Base-by-base conservation (phyloP, 2,113 vertebrate species). In the Coryphaenoides rupestris region DNA sequence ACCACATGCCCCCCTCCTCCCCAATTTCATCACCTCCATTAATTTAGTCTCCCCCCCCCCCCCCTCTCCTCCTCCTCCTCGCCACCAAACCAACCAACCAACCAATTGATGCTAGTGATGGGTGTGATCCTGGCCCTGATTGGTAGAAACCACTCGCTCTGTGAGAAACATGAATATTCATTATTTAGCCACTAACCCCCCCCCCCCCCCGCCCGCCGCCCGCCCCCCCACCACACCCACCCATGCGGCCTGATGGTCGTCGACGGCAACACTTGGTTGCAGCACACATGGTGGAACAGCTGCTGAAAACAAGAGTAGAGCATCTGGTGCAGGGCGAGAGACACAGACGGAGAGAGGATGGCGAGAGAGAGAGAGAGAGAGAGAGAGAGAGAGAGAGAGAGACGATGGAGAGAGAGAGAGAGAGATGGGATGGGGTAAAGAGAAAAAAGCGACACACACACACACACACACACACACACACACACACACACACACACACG, bases 231-330 rank as follows among this genome's bases (percentile, higher is more conserved):
- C 13, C 65, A 58, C 52, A n/a, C n/a, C 33, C 33, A 21, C 72
- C 15, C 65, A 50, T 73, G 62, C 83, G 23, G 76, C 74, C 77
- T 76, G 78, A 69, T 79, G 81, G 83, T 85, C 72, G 83, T 85
- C 72, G 76, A 59, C 88, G 77, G 89, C 89, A 91, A 92, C 90
- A 91, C 91, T 91, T 91, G 89, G 89, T 91, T 63, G 88, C 74
- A 86, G 87, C 90, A 92, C 90, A 92, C 91, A 92, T 91, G 91
- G 90, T 76, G 76, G 85, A 88, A 89, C 91, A 92, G 90, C 90
- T 91, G 91, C 91, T 92, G 89, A 56, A 86, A 80, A 80, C 85
- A 79, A 89, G 88, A 86, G 85, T 87, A 90, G 88, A 90, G 86
- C 89, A 91, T 91, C 90, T 91, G 91, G 33, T 90, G 91, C 84